Evolutionary conservation across 2,113 vertebrate species (phyloP).

Genomic region (Bubalus kerabau): DNA sequence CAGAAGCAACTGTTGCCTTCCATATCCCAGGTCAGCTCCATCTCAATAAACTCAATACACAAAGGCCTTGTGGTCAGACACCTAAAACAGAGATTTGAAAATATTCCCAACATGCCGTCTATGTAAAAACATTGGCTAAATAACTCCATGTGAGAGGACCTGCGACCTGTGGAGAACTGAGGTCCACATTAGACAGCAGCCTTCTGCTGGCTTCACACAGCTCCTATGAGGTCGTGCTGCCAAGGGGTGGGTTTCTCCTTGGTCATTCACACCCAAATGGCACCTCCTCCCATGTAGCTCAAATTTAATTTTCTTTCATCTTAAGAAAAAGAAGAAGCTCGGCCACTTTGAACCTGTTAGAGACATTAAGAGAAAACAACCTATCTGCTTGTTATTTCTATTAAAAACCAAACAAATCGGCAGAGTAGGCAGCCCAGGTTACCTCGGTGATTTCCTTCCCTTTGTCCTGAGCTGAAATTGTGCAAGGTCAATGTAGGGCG

Average conservation of each 20-base stretch:
- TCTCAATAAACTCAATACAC: neutral
- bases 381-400: neutral
- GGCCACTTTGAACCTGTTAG: neutral
- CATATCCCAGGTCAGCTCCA: neutral
- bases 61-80: neutral
- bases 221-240: too few relatives aligned
- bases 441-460: slow-evolving; percentile 23
- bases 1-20: neutral
- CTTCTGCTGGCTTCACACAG: neutral
- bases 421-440: neutral
- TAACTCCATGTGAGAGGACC: neutral
- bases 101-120: neutral
- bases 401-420: neutral
- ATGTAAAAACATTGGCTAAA: neutral
- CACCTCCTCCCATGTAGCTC: neutral
- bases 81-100: neutral
- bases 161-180: neutral
- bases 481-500: neutral
- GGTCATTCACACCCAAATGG: neutral
- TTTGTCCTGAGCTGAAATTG: neutral
- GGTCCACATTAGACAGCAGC: neutral
- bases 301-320: neutral
- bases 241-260: neutral
- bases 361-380: neutral
- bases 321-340: neutral